Percentiles rank a stretch among this genome's conserved stretches.
These are phyloP conservation scores for Gobionotothen gibberifrons DNA, from an alignment of 2,797 vertebrate genomes.

Conservation along the genomic window DNA sequence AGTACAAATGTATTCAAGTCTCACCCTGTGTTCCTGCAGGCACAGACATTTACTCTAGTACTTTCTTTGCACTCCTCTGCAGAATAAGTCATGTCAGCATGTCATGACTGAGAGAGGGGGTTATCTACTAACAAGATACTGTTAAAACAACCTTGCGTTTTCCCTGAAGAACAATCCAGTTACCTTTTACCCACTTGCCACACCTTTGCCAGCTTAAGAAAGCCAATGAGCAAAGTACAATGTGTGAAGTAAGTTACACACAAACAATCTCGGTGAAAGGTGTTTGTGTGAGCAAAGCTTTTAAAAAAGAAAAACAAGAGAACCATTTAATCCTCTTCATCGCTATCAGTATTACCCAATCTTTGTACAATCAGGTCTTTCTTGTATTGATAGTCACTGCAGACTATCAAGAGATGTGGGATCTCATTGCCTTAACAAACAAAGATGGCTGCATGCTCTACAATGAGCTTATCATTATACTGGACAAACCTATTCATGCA, in stretches of 20 bases:
- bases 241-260: constrained; percentile 1
- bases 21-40: background rate
- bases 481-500: constrained; percentile 30
- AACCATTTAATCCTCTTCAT: background rate
- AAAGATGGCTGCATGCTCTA: constrained; percentile 1
- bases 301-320: background rate
- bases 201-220: constrained; percentile 35
- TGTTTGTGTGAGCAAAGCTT: constrained; percentile 27
- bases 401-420: background rate
- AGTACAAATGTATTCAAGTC: background rate
- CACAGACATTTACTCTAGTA: background rate
- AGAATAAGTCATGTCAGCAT: background rate
- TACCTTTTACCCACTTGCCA: constrained; percentile 17
- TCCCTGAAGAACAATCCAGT: constrained; percentile 22
- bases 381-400: background rate
- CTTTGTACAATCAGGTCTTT: background rate
- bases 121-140: constrained; percentile 18
- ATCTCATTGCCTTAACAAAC: constrained; percentile 9
- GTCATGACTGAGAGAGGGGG: background rate
- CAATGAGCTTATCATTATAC: constrained; percentile 50
- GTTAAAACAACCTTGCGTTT: constrained; percentile 13
- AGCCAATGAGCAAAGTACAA: constrained; percentile 20
- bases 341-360: background rate
- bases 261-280: constrained; percentile 66
- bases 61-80: background rate